Base-by-base conservation (phyloP, 2,888 invertebrate genomes). In the Hoplodrina blanda region DNA sequence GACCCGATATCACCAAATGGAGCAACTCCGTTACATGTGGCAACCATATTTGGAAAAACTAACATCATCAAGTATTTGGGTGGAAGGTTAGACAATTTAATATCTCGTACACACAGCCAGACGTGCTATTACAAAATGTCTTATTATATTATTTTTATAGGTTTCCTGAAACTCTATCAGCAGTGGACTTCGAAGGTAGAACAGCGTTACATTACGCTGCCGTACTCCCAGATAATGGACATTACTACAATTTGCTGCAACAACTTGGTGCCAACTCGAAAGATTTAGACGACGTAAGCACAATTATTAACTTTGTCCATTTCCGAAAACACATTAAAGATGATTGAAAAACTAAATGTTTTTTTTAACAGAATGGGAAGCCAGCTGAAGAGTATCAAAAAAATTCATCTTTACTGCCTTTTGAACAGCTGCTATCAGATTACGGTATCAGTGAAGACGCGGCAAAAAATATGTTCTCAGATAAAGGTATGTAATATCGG, bases 151-250 rank as follows among this genome's bases (percentile, higher is more conserved):
- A 33, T 17, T 49, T 69, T 65, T 54, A 7, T 59, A 96, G 98
- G 85, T 99, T 99, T 94, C 98, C 99, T 17, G 98, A 99, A 96
- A 98, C 99, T 17, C 96, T 98, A 60, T 97, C 97, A 76, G 97
- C 97, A 65, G 96, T 97, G 60, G 98, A 98, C 92, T 96, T 97
- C 83, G 97, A 98, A 90, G 98, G 98, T 57, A 96, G 98, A 83
- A 98, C 98, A n/a, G 97, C 99, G 1, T 95, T 99, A 77, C 99
- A 99, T 93, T 99, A 98, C 89, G 98, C 98, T 2, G 98, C 98
- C 4, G 97, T 97, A 15, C 94, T 98, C 70, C 97, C 97, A 53
- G 98, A 99, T 87, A 98, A 98, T 88, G 98, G 98, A 0, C 98
- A 98, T 90, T 98, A 98, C 89, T 99, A 98, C 91, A 98, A 98